These are phyloP conservation scores for Aphodius granarius DNA, from an alignment of 2,888 invertebrate species.

Conservation along the genomic window DNA sequence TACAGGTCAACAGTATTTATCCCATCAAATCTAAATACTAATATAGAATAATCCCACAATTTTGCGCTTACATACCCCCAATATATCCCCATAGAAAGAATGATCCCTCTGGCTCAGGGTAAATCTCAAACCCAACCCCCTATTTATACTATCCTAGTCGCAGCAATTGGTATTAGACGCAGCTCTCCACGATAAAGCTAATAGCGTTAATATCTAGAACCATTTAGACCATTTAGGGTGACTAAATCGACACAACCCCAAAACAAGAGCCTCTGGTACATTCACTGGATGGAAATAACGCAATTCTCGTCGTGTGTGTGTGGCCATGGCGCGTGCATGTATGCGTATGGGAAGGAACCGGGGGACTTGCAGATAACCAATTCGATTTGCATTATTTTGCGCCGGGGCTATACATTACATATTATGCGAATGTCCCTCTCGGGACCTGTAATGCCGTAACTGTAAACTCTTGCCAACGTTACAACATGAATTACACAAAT, in stretches of 20 bases:
- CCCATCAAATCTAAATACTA: too few species aligned
- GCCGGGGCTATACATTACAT: conserved; percentile 14
- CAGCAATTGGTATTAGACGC: neutral
- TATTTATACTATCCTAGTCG: neutral
- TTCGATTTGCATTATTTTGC: conserved; percentile 31
- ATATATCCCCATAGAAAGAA: neutral
- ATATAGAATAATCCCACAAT: neutral
- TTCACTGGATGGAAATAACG: neutral
- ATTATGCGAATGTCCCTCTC: neutral
- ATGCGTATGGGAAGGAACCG: neutral
- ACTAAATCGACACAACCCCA: neutral
- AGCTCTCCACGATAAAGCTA: neutral
- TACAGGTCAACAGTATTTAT: too few species aligned
- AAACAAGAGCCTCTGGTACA: neutral
- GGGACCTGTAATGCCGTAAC: neutral
- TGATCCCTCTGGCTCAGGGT: neutral
- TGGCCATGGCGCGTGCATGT: neutral
- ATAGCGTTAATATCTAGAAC: neutral
- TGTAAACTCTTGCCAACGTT: neutral
- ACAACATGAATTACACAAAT: neutral
- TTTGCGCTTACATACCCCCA: neutral
- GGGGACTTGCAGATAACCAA: conserved; percentile 28
- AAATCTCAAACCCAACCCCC: neutral
- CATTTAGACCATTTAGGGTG: neutral
- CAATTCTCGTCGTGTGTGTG: neutral